phyloP scores from a whole-genome alignment of 1,140 invertebrate species.

The Bombus difficillimus region DNA sequence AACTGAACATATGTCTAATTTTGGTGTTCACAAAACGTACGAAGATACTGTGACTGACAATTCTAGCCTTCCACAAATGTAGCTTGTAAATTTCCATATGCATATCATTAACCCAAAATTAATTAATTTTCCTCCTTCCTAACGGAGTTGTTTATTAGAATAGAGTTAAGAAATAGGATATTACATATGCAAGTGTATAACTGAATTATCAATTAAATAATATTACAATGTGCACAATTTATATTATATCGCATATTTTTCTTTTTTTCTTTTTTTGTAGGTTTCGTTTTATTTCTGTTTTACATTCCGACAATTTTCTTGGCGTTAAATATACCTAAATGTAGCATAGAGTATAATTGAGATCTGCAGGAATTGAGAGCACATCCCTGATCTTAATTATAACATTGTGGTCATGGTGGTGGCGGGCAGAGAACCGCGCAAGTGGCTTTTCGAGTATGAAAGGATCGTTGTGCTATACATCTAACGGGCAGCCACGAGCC shows the following conservation, averaged over 20 bases:
- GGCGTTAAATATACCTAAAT: neutral
- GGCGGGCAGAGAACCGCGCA: conserved; percentile 44
- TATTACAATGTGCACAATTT: too few species aligned
- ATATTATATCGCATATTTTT: too few species aligned
- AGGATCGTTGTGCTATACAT: conserved; percentile 67
- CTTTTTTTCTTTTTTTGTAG: too few species aligned
- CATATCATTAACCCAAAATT: too few species aligned
- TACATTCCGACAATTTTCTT: neutral
- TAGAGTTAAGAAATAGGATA: too few species aligned
- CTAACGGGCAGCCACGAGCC: conserved; percentile 70
- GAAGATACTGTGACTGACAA: neutral
- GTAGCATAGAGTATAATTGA: neutral
- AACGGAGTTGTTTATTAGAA: too few species aligned
- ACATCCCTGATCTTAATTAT: conserved; percentile 46
- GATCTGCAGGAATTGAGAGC: conserved; percentile 25
- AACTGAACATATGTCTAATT: conserved; percentile 19
- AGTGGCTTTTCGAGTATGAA: conserved; percentile 72
- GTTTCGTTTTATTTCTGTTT: neutral
- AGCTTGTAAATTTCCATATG: neutral
- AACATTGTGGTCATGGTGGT: conserved; percentile 38
- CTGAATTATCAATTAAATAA: too few species aligned
- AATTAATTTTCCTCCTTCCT: too few species aligned
- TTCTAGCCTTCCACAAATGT: neutral
- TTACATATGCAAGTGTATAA: too few species aligned
- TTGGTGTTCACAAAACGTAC: neutral